Percentiles rank a stretch among this genome's conserved stretches.
These are phyloP conservation scores for Mellivora capensis DNA, from an alignment of 2,113 vertebrate species.

Conservation along the genomic window DNA sequence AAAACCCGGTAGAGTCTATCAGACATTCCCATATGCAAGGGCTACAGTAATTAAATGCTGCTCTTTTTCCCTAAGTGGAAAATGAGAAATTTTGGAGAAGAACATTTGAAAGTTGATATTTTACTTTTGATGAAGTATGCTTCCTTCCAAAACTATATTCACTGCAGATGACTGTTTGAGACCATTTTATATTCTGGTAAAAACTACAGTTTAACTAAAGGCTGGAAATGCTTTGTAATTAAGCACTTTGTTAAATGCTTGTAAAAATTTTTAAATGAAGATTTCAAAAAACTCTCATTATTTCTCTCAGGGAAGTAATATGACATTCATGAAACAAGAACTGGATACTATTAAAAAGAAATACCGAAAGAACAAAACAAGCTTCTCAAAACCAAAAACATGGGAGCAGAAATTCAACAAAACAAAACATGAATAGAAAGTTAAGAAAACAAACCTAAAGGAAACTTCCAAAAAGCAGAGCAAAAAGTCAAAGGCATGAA, in stretches of 20 bases:
- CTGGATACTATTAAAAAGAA: neutral
- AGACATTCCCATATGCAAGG: neutral
- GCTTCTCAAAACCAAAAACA: neutral
- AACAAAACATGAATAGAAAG: neutral
- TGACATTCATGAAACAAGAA: neutral
- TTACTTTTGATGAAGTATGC: neutral
- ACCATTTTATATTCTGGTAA: neutral
- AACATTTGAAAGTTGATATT: neutral
- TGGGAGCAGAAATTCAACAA: neutral
- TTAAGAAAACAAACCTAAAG: neutral
- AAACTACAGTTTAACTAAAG: neutral
- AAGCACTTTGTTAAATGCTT: neutral
- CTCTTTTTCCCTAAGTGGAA: neutral
- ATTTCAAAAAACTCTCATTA: neutral
- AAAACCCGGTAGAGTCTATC: constrained; percentile 91
- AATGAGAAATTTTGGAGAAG: neutral
- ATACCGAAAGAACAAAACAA: neutral
- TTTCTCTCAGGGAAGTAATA: neutral
- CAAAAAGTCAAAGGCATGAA: neutral
- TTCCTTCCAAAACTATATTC: neutral
- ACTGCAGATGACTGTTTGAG: neutral
- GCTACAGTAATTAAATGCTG: neutral
- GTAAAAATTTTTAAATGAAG: neutral
- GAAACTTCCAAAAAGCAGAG: neutral
- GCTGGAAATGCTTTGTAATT: neutral